Evolutionary conservation across 2,797 vertebrate species (phyloP), one percentile per base, ranked within the genome.

Genomic region (Danio aesculapii): DNA sequence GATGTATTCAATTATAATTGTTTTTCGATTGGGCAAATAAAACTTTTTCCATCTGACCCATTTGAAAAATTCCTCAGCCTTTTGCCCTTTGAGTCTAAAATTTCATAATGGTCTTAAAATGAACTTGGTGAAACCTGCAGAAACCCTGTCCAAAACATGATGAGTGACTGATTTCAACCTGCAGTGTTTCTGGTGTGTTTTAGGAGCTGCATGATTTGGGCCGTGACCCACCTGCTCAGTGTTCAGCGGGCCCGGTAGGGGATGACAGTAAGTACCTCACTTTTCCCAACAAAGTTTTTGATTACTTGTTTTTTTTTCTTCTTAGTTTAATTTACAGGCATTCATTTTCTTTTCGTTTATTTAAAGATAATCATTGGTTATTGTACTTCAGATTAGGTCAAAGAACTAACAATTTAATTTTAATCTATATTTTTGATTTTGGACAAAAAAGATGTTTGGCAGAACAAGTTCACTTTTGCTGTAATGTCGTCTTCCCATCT

Each of bases 161-260:
- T 49, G 10, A 17, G 6, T 11, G 12, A 57, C n/a, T 5, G 2
- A 16, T 67, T 79, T 55, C 50, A 49, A 50, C 4, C 55, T 46
- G 8, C 6, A 5, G 17, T 19, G 41, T 30, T 85, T 91, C 88
- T 83, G 84, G n/a, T 88, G 84, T 79, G 82, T 87, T 85, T 41
- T 90, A 99, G 98, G 98, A 99, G 92, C 95, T 99, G 93, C 97
- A 96, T 90, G 98, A 99, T 92, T 97, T 99, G 95, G 97, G 97
- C 92, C 97, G 98, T 94, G 98, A 99, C 86, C 98, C 98, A 91
- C 98, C 98, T 93, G 98, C 98, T 91, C 98, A 99, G 93, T 99
- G 98, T 97, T 99, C 97, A 91, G 98, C 97, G 92, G 97, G 98
- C 90, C 98, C 98, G 61, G 98, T 99, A 95, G 98, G 97, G 92